Percentiles rank a stretch among this genome's conserved stretches.
Evolutionary conservation across 2,888 invertebrate species (phyloP).

Genomic region (Agrotis ipsilon): DNA sequence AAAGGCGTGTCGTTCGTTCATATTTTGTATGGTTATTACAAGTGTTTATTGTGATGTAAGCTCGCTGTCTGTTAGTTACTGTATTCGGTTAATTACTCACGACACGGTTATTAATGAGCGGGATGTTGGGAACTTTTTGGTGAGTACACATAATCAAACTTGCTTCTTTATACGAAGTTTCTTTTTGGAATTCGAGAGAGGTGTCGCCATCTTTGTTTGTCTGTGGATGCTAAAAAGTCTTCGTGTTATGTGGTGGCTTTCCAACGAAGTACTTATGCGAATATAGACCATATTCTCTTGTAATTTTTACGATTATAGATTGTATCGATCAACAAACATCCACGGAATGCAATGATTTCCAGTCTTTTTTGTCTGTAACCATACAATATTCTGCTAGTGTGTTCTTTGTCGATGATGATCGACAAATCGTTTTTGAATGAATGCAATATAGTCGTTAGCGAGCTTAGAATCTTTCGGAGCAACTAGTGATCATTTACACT

Average conservation of each 20-base stretch:
- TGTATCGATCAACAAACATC: conserved; percentile 11
- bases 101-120: conserved; percentile 60
- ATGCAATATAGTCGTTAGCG: conserved; percentile 11
- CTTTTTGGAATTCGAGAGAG: neutral
- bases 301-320: neutral
- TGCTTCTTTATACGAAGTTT: neutral
- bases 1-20: conserved; percentile 76
- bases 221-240: neutral
- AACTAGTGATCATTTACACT: no score
- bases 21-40: conserved; percentile 64
- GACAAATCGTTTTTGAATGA: conserved; percentile 2
- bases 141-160: neutral
- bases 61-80: conserved; percentile 49
- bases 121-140: conserved; percentile 21
- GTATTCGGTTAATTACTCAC: conserved; percentile 62
- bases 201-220: neutral
- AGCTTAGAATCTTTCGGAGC: no score
- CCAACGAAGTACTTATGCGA: neutral
- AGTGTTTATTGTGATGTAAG: conserved; percentile 59
- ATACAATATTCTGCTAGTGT: neutral
- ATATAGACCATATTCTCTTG: neutral
- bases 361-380: conserved; percentile 13
- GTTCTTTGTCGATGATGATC: conserved; percentile 1
- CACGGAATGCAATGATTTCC: neutral
- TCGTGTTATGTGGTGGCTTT: neutral